These are phyloP conservation scores for Megaceryle torquata DNA, from an alignment of 2,113 vertebrate genomes.

Conservation along the genomic window DNA sequence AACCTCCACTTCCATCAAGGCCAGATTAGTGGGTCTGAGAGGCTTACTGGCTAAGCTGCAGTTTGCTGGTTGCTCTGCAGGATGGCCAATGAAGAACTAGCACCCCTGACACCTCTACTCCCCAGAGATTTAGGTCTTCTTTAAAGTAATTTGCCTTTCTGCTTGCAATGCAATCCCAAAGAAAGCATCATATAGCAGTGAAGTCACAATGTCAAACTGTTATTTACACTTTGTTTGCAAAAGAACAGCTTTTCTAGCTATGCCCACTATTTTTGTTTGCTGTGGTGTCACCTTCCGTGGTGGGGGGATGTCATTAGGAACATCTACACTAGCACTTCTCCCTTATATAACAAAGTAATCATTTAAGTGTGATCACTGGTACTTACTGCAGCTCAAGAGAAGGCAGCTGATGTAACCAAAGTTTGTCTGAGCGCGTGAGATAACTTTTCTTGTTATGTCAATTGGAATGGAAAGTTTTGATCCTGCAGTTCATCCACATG, in stretches of 20 bases:
- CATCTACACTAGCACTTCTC: not conserved
- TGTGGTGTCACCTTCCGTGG: conserved; percentile 21
- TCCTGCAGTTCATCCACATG: not conserved
- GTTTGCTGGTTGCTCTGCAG: not conserved
- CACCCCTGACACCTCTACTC: not conserved
- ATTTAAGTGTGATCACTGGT: not conserved
- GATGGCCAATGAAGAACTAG: not conserved
- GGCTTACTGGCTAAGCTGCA: not conserved
- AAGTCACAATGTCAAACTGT: not conserved
- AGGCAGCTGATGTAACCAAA: not conserved
- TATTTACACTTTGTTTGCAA: conserved; percentile 13
- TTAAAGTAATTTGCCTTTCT: not conserved
- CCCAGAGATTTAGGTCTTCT: not conserved
- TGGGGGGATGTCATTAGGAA: not conserved
- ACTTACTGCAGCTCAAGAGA: not conserved
- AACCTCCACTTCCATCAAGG: not conserved
- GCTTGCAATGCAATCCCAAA: not conserved
- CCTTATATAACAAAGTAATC: not conserved
- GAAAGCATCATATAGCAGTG: not conserved
- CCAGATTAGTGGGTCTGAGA: not conserved
- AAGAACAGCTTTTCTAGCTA: not conserved
- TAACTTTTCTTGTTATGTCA: not conserved
- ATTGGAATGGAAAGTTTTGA: not conserved
- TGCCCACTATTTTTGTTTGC: conserved; percentile 25
- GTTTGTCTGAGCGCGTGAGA: not conserved